Base-by-base conservation (phyloP, 2,113 vertebrate species). In the Lampris megalopsis region DNA sequence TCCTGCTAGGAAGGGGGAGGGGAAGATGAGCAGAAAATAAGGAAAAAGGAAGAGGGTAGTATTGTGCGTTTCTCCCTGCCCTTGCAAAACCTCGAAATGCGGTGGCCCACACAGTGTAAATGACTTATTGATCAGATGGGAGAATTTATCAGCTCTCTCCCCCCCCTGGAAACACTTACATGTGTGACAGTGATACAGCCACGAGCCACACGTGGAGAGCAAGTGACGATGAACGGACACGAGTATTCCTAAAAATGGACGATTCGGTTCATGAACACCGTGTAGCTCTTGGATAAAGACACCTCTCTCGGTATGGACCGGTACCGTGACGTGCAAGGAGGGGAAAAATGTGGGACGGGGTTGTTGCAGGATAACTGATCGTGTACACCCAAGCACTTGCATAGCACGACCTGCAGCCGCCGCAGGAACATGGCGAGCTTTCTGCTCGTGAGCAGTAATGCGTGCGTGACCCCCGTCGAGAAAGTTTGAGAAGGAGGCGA, bases 1-100 rank as follows among this genome's bases (percentile, higher is more conserved):
- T 94, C 93, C 91, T 91, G 91, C 85, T 88, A 92, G 89, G 92
- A 91, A 89, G 91, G 92, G 92, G 92, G 89, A 89, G 87, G 88
- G 86, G 91, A 72, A 79, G 88, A 87, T 84, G 89, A 88, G 79
- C 73, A 66, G 74, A 83, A 87, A 85, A 88, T 61, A 5, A 82
- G 24, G 75, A 66, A 75, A 84, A 82, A 80, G 24, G 75, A 80
- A 75, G 59, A 85, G 62, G 62, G 66, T 78, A 58, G 68, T 71
- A 71, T 84, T 81, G 81, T 89, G 82, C 61, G 70, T 85, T 58
- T 68, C 60, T 61, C 52, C 24, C 59, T n/a, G 43, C 52, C 53
- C 45, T 40, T 41, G 11, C n/a, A 68, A 76, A 81, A 73, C 40
- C 63, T 73, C 47, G 49, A 1, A 1, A 57, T 36, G 63, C 11